Base-by-base conservation (phyloP, 2,113 vertebrate genomes). In the Ramphastos sulfuratus region DNA sequence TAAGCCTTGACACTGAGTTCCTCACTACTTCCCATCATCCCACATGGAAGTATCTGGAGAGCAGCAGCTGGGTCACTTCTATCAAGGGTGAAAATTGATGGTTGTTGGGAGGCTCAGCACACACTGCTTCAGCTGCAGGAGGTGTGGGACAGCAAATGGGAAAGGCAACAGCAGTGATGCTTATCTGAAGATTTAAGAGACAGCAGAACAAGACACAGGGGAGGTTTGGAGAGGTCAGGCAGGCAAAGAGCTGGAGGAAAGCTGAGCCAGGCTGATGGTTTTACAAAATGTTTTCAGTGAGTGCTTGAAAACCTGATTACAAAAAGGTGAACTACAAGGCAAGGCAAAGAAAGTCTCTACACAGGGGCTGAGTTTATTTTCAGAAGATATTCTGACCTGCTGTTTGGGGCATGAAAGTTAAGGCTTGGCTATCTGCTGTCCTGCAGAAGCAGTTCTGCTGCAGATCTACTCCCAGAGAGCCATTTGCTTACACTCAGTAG, bases 401-500 rank as follows among this genome's bases (percentile, higher is more conserved):
- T 78, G 14, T 21, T 79, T 74, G 39, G 71, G 54, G n/a, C 17
- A 28, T 21, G 77, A 67, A 71, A 79, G 58, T 81, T 48, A 46
- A 84, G 58, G 42, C 42, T 90, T 90, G 78, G 12, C 75, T 82
- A 7, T 70, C 39, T 84, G 50, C 72, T 20, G 6, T 33, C 50
- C 63, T 78, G 65, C 74, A 60, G 31, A 82, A 65, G 60, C 65
- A 67, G 12, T 54, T 71, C 70, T 28, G 48, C 9, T n/a, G 31
- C n/a, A 72, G 39, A 3, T 16, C 42, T 12, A 13, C 25, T 12
- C 55, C 44, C 1, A 9, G 28, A 50, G 65, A 82, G n/a, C 52
- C 12, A 8, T 70, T 78, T 88, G 20, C 91, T 96, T 97, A 98
- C 98, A 31, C 98, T 98, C 65, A 98, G 60, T 58, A 97, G 97